A percentile compares a stretch with the other conserved stretches of the same genome.
These are phyloP conservation scores for Diprion similis DNA, from an alignment of 1,140 invertebrate species.

Conservation along the genomic window DNA sequence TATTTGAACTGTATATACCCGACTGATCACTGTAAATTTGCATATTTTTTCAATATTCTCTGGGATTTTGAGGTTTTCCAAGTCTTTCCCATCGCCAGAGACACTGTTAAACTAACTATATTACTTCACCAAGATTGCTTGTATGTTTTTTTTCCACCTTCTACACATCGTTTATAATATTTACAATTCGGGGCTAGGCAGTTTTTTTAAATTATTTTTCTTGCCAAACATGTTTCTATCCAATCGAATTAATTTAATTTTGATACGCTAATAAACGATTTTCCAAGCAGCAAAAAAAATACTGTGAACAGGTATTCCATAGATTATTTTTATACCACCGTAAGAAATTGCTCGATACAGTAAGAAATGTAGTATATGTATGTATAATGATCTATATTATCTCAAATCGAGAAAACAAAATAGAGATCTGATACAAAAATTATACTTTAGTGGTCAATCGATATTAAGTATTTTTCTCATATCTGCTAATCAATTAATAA, in stretches of 20 bases:
- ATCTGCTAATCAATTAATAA: slow-evolving; percentile 10
- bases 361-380: too few relatives aligned
- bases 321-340: not conserved
- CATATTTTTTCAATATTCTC: too few relatives aligned
- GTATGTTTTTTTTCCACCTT: not conserved
- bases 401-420: not conserved
- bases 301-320: not conserved
- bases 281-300: slow-evolving; percentile 10
- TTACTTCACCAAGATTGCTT: not conserved
- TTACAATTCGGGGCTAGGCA: not conserved
- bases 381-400: too few relatives aligned
- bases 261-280: not conserved
- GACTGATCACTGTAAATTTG: too few relatives aligned
- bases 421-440: not conserved
- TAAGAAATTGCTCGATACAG: not conserved
- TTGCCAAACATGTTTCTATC: too few relatives aligned
- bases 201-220: too few relatives aligned
- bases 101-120: not conserved
- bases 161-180: not conserved
- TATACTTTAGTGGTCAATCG: not conserved
- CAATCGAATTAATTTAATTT: too few relatives aligned
- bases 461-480: not conserved
- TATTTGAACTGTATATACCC: too few relatives aligned
- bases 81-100: too few relatives aligned
- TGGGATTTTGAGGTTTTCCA: too few relatives aligned